Evolutionary conservation across 2,797 vertebrate species (phyloP).

Genomic region (Lemur catta): DNA sequence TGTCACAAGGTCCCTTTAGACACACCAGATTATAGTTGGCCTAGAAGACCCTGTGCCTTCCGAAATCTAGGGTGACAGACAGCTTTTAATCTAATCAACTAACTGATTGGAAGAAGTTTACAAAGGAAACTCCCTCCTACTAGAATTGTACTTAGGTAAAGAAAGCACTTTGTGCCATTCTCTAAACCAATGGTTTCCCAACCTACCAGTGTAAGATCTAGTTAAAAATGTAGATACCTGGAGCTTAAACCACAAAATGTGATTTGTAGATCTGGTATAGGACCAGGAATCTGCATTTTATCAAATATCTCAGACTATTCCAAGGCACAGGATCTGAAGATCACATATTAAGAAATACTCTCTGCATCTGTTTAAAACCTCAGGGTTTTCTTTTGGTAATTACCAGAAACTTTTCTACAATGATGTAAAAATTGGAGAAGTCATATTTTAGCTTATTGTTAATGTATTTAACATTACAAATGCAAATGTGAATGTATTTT

Average conservation of each 20-base stretch:
- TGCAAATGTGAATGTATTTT: neutral
- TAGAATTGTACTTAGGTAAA: neutral
- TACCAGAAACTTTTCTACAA: slow-evolving; percentile 9
- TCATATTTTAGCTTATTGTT: slow-evolving; percentile 12
- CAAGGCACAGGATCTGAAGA: neutral
- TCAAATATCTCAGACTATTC: slow-evolving; percentile 10
- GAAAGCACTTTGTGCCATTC: neutral
- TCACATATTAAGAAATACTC: neutral
- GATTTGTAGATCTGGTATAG: neutral
- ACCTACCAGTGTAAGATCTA: neutral
- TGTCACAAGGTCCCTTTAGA: neutral
- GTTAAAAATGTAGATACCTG: neutral
- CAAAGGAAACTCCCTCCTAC: neutral
- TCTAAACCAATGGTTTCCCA: neutral
- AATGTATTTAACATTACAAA: no score
- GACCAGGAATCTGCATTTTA: neutral
- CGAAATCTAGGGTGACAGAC: neutral
- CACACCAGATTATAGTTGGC: neutral
- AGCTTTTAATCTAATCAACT: slow-evolving; percentile 35
- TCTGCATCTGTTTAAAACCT: neutral
- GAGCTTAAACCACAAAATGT: neutral
- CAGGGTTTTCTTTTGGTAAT: neutral
- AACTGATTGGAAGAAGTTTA: slow-evolving; percentile 7
- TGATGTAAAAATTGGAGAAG: neutral
- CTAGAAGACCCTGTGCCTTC: neutral